Evolutionary conservation across 2,888 invertebrate species (phyloP).

Genomic region (Neoscelio sp.): DNA sequence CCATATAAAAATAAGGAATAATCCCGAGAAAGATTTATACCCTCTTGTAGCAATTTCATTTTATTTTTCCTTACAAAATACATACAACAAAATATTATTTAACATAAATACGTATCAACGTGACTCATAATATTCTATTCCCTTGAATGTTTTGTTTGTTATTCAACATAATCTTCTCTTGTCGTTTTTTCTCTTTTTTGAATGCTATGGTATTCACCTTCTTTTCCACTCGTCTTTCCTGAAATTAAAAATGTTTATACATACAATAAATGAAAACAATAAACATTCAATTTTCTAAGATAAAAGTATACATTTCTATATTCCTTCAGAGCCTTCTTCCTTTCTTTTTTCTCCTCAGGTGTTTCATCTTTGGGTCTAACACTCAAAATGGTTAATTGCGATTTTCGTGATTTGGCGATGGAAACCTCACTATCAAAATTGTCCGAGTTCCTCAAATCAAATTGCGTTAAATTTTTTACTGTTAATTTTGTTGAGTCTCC

Average conservation of each 20-base stretch:
- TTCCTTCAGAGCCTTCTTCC: constrained; percentile 91
- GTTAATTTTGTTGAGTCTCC: constrained; percentile 87
- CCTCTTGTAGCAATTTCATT: too few relatives aligned
- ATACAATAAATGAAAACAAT: too few relatives aligned
- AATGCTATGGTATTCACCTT: constrained; percentile 93
- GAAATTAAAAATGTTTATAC: constrained; percentile 48
- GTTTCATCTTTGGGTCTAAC: constrained; percentile 90
- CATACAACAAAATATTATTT: too few relatives aligned
- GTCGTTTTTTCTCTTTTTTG: constrained; percentile 92
- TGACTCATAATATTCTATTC: constrained; percentile 86
- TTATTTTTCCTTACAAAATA: too few relatives aligned
- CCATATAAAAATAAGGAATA: too few relatives aligned
- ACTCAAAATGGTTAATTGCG: constrained; percentile 88
- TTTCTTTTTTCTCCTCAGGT: constrained; percentile 89
- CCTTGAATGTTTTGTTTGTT: constrained; percentile 90
- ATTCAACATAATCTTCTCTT: constrained; percentile 91
- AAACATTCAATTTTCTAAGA: background rate
- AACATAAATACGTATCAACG: too few relatives aligned
- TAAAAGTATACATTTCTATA: constrained; percentile 84
- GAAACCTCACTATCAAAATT: constrained; percentile 84
- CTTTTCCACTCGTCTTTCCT: constrained; percentile 91
- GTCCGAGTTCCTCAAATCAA: constrained; percentile 84
- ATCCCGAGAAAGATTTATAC: too few relatives aligned
- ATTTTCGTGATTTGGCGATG: constrained; percentile 86
- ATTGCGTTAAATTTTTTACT: constrained; percentile 87